Evolutionary conservation across 2,888 invertebrate species (phyloP).

Genomic region (Epistrophe grossulariae): DNA sequence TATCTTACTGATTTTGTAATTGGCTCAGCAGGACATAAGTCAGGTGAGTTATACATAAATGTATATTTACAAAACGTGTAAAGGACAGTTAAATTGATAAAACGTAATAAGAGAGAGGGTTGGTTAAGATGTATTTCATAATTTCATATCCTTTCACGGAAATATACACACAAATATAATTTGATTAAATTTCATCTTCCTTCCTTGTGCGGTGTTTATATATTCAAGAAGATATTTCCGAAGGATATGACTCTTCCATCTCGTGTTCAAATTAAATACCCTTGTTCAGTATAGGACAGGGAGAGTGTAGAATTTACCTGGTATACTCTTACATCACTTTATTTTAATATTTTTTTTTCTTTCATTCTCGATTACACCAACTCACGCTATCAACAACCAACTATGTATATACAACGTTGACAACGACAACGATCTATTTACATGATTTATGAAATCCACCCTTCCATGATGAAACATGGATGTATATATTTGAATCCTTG

Average conservation of each 20-base stretch:
- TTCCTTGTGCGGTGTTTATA: conserved; percentile 5
- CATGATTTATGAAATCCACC: conserved; percentile 59
- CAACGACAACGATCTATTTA: conserved; percentile 14
- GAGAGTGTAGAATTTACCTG: background rate
- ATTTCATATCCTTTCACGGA: conserved; percentile 52
- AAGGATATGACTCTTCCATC: conserved; percentile 20
- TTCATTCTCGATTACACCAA: conserved; percentile 34
- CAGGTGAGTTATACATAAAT: conserved; percentile 83
- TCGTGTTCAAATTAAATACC: conserved; percentile 29
- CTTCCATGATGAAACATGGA: conserved; percentile 13
- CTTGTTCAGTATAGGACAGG: conserved; percentile 1
- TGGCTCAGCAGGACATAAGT: conserved; percentile 90
- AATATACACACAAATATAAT: conserved; percentile 46
- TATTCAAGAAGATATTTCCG: conserved; percentile 9
- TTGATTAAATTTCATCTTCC: conserved; percentile 56
- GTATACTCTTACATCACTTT: conserved; percentile 14
- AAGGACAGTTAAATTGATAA: too few relatives aligned
- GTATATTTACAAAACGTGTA: too few relatives aligned
- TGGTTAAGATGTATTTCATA: conserved; percentile 16
- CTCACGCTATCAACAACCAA: background rate
- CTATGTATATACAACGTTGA: too few relatives aligned
- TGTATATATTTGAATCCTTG: conserved; percentile 10
- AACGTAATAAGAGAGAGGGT: too few relatives aligned
- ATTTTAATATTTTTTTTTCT: conserved; percentile 18
- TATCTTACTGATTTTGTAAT: conserved; percentile 91